phyloP scores from a whole-genome alignment of 2,888 invertebrate species.

The Endomychus coccineus region DNA sequence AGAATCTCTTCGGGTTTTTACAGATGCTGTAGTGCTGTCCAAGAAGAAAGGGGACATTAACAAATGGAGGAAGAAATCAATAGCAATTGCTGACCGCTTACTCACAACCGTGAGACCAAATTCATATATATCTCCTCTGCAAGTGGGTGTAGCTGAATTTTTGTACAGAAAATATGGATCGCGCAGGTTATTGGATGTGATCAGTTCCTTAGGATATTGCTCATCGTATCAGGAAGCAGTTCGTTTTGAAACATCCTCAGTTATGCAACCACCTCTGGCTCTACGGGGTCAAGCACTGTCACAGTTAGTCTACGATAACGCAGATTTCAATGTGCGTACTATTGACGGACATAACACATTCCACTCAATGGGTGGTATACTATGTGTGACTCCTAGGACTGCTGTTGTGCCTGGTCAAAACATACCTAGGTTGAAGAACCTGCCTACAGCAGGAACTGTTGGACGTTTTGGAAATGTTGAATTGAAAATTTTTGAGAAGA shows the following conservation, averaged over 20 bases:
- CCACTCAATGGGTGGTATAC: constrained; percentile 11
- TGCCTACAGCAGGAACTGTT: constrained; percentile 6
- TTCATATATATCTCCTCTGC: no score
- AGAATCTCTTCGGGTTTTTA: constrained; percentile 10
- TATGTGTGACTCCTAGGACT: constrained; percentile 7
- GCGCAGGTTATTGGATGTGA: constrained; percentile 11
- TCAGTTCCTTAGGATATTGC: constrained; percentile 2
- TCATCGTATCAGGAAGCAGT: neutral
- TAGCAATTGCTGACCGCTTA: no score
- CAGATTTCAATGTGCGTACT: constrained; percentile 10
- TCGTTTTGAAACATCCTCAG: no score
- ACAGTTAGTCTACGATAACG: no score
- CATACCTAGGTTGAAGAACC: constrained; percentile 4
- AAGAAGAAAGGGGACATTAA: constrained; percentile 9
- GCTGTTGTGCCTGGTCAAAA: constrained; percentile 10
- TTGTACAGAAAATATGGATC: constrained; percentile 14
- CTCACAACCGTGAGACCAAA: no score
- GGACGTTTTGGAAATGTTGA: constrained; percentile 7
- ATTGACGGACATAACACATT: constrained; percentile 14
- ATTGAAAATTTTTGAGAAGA: constrained; percentile 1
- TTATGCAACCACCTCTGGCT: no score
- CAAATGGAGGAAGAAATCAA: no score
- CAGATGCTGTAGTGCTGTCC: constrained; percentile 8
- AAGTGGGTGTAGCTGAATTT: constrained; percentile 9
- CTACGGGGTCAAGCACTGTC: no score